phyloP scores from a whole-genome alignment of 2,113 vertebrate genomes.

The Brevimyrus niger region DNA sequence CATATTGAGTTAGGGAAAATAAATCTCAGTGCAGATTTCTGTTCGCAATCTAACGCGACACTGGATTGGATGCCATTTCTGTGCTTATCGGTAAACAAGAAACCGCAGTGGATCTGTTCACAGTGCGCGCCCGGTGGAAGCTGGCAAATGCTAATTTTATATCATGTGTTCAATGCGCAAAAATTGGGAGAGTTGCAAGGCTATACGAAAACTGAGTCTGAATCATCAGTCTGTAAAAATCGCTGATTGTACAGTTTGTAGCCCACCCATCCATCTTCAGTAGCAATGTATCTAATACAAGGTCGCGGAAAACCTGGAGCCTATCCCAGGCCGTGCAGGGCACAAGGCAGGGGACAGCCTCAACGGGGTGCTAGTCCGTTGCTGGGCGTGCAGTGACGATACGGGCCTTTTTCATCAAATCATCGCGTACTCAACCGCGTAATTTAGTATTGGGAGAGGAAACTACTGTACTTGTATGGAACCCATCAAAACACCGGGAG shows the following conservation, averaged over 20 bases:
- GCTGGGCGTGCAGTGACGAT: background rate
- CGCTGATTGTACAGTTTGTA: background rate
- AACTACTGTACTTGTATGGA: no score
- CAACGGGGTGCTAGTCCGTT: background rate
- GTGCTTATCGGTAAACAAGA: background rate
- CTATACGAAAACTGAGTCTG: background rate
- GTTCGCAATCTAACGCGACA: background rate
- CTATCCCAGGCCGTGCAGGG: background rate
- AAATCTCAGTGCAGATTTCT: background rate
- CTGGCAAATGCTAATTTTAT: background rate
- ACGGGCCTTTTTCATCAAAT: background rate
- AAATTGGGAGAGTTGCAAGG: background rate
- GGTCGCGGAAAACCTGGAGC: background rate
- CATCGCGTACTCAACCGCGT: background rate
- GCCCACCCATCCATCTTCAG: background rate
- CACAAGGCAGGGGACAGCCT: background rate
- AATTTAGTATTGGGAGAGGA: no score
- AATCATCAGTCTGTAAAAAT: conserved; percentile 10
- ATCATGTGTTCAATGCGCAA: background rate
- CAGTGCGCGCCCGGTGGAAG: no score
- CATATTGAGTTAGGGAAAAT: conserved; percentile 10
- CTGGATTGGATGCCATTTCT: background rate
- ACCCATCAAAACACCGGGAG: background rate
- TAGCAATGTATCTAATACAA: background rate
- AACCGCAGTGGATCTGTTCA: background rate